Conservation (phyloP, 2,797 vertebrate genomes). For the Sebastes hubbsi region DNA sequence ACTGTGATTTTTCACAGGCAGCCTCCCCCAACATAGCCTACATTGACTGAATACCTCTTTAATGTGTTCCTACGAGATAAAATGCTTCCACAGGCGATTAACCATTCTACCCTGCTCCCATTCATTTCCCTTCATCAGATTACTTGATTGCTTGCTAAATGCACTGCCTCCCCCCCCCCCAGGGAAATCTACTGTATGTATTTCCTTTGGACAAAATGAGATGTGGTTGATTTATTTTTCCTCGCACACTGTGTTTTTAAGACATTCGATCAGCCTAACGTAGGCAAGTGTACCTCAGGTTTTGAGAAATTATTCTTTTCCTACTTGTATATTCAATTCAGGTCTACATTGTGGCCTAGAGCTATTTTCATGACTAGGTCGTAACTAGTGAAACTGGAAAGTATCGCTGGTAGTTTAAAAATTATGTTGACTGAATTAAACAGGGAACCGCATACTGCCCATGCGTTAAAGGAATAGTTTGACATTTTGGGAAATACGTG, state of each 20-base stretch:
- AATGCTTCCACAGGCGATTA: constrained; percentile 69
- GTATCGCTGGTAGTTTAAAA: constrained; percentile 10
- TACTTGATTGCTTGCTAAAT: constrained; percentile 70
- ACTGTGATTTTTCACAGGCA: constrained; percentile 62
- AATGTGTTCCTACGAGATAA: constrained; percentile 73
- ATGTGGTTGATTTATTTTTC: constrained; percentile 41
- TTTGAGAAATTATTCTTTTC: constrained; percentile 22
- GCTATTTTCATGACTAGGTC: constrained; percentile 9
- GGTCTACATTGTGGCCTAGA: constrained; percentile 21
- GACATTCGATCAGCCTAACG: constrained; percentile 21
- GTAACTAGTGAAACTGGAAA: constrained; percentile 8
- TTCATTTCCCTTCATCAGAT: constrained; percentile 74
- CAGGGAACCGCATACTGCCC: background rate
- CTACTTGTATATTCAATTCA: constrained; percentile 15
- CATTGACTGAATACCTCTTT: constrained; percentile 69
- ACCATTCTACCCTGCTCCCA: constrained; percentile 55
- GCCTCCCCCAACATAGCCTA: constrained; percentile 54
- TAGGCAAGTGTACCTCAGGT: constrained; percentile 32
- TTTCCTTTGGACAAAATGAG: constrained; percentile 52
- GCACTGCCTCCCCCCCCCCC: constrained; percentile 36
- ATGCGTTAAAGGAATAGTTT: background rate
- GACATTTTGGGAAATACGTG: background rate
- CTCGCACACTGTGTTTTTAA: constrained; percentile 22
- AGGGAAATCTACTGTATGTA: constrained; percentile 46
- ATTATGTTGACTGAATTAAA: background rate